Evolutionary conservation across 2,113 vertebrate species (phyloP).

Genomic region (Calyptomena viridis): DNA sequence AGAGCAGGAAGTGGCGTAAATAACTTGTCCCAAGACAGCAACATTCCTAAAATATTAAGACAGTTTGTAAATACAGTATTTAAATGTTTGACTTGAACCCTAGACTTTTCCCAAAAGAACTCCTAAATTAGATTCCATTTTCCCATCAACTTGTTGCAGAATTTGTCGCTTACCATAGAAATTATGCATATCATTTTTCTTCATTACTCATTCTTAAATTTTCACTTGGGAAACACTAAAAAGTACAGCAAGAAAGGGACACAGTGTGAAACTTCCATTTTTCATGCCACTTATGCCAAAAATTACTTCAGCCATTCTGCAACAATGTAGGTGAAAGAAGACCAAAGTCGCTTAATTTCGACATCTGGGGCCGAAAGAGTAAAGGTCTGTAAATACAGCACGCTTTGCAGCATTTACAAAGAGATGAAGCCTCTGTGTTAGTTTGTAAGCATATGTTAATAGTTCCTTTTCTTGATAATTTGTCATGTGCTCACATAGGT

Average conservation of each 20-base stretch:
- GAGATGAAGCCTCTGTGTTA: slow-evolving; percentile 13
- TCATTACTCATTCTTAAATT: slow-evolving; percentile 10
- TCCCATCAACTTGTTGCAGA: background rate
- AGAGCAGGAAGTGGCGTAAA: background rate
- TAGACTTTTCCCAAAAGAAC: background rate
- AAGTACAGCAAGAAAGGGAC: slow-evolving; percentile 17
- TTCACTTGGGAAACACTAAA: background rate
- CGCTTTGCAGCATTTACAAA: slow-evolving; percentile 37
- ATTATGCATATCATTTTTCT: background rate
- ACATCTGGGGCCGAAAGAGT: slow-evolving; percentile 58
- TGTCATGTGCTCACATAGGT: slow-evolving; percentile 51
- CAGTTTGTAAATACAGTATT: background rate
- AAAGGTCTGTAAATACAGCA: slow-evolving; percentile 82
- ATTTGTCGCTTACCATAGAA: background rate
- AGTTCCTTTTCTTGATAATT: slow-evolving; percentile 41
- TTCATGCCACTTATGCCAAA: slow-evolving; percentile 80
- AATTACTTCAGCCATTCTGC: slow-evolving; percentile 66
- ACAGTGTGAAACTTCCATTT: slow-evolving; percentile 71
- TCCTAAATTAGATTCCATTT: background rate
- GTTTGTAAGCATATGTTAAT: background rate
- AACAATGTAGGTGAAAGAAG: slow-evolving; percentile 58
- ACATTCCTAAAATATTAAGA: background rate
- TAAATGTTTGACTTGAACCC: background rate
- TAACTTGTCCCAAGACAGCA: background rate
- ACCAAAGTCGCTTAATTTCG: slow-evolving; percentile 69